These are phyloP conservation scores for Rousettus madagascariensis DNA, from an alignment of 2,797 vertebrate species.

Conservation along the genomic window DNA sequence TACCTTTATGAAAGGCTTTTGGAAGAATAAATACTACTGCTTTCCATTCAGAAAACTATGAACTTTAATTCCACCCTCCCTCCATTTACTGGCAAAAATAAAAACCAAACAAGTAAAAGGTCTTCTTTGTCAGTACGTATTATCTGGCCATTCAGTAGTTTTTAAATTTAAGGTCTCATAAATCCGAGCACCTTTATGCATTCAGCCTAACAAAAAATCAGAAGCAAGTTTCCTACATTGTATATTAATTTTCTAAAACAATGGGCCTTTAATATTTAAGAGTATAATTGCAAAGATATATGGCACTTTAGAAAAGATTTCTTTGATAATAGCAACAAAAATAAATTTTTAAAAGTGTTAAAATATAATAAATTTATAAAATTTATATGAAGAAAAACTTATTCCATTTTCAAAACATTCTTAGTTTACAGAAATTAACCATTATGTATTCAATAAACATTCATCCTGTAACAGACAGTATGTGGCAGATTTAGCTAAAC, in stretches of 20 bases:
- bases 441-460: background rate
- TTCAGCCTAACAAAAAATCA: background rate
- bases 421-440: background rate
- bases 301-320: background rate
- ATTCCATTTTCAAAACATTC: background rate
- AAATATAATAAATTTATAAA: background rate
- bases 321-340: background rate
- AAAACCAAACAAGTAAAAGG: background rate
- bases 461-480: background rate
- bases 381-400: background rate
- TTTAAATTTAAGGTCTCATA: slow-evolving; percentile 14
- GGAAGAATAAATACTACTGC: background rate
- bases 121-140: background rate
- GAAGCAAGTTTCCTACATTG: background rate
- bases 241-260: background rate
- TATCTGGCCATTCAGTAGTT: background rate
- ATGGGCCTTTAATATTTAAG: background rate
- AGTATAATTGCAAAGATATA: background rate
- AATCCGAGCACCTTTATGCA: background rate
- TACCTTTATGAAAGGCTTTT: slow-evolving; percentile 11
- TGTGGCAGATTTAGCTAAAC: background rate
- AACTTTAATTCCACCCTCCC: background rate
- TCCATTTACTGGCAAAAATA: background rate
- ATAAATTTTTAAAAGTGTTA: background rate
- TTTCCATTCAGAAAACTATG: background rate